Evolutionary conservation across 2,888 invertebrate species (phyloP), one percentile per base, ranked within the genome.

Genomic region (Desoria tigrina): DNA sequence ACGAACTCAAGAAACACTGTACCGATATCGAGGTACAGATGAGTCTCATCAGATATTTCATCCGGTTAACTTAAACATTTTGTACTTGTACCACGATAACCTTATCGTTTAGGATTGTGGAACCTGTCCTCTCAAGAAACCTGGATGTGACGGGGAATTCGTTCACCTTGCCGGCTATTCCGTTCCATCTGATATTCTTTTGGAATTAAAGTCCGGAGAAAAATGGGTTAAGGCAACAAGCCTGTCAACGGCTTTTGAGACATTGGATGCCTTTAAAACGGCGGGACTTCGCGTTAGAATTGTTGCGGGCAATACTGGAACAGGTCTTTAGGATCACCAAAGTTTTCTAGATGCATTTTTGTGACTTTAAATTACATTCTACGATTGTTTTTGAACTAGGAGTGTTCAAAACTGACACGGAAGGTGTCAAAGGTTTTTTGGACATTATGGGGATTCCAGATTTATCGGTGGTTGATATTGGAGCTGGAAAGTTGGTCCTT

Each of bases 281-380:
- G 39, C 42, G 4, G 61, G 56, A 7, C n/a, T 62, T 11, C 26
- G 24, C 1, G 88, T 87, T 75, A 82, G 84, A 74, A 78, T 90
- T 0, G 84, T 90, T 4, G 87, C 86, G 23, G 90, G 90, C 26
- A 90, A 90, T 77, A 90, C 90, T 1, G 89, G 87, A 2, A 85
- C 85, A 80, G 90, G 91, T 88, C 6, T 24, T 24, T n/a, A n/a
- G n/a, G n/a, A n/a, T n/a, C n/a, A n/a, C n/a, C n/a, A n/a, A n/a
- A n/a, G n/a, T n/a, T n/a, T 16, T 9, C 9, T 9, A 39, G 39
- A 11, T 11, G 9, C 4, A 16, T 45, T 16, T 16, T 45, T 21
- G n/a, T 9, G 16, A 18, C 4, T 18, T 45, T 21, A 6, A 18
- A 45, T 45, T 45, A 18, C 4, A 21, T 6, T 18, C 21, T 21